Conservation (phyloP, 2,797 vertebrate species). For the Nannoperca australis region DNA sequence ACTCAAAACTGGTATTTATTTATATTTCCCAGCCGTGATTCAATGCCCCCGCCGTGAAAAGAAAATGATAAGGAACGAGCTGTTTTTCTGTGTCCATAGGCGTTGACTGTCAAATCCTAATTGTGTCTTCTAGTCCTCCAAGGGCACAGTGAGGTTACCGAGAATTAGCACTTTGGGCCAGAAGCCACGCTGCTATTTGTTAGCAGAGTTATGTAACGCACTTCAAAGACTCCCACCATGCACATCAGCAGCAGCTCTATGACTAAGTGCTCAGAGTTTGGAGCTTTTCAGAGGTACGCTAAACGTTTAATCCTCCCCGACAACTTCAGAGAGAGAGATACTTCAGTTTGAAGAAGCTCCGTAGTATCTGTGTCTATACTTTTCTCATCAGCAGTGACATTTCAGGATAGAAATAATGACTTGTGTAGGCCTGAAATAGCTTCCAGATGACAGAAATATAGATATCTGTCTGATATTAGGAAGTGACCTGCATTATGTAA, state of each 20-base stretch:
- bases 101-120: slow-evolving; percentile 53
- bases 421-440: neutral
- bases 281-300: slow-evolving; percentile 14
- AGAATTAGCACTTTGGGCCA: slow-evolving; percentile 40
- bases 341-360: neutral
- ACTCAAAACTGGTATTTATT: slow-evolving; percentile 69
- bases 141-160: slow-evolving; percentile 45
- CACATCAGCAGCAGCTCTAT: slow-evolving; percentile 38
- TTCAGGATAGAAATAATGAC: slow-evolving; percentile 1
- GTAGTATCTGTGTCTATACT: neutral
- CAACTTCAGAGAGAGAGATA: slow-evolving; percentile 23
- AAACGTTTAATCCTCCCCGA: slow-evolving; percentile 51
- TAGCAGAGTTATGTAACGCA: slow-evolving; percentile 46
- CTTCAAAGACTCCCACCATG: slow-evolving; percentile 52
- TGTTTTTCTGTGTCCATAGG: slow-evolving; percentile 31
- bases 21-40: slow-evolving; percentile 65
- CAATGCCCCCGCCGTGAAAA: slow-evolving; percentile 37
- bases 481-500: slow-evolving; percentile 2
- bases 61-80: slow-evolving; percentile 35
- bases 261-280: slow-evolving; percentile 30
- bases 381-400: slow-evolving; percentile 18
- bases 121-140: slow-evolving; percentile 32
- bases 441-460: slow-evolving; percentile 4
- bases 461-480: neutral
- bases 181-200: slow-evolving; percentile 33